Conservation (phyloP, 2,888 invertebrate genomes). For the Agrotis puta region DNA sequence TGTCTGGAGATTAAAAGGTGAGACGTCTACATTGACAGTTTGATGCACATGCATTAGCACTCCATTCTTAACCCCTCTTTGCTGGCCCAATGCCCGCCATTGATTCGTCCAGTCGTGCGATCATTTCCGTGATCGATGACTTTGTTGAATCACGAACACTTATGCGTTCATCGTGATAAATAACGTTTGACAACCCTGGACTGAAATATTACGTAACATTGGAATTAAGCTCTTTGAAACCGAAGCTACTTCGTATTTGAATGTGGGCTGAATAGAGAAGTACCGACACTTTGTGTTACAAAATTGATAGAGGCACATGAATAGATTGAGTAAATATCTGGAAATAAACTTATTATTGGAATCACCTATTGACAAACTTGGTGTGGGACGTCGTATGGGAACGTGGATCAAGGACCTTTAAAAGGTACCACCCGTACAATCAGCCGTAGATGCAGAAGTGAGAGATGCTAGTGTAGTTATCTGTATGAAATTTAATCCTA, state of each 20-base stretch:
- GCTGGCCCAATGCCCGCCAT: slow-evolving; percentile 41
- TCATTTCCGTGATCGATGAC: slow-evolving; percentile 70
- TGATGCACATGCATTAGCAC: background rate
- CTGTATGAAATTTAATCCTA: background rate
- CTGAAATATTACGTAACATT: slow-evolving; percentile 47
- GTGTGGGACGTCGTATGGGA: background rate
- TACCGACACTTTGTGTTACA: slow-evolving; percentile 14
- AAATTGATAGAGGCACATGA: slow-evolving; percentile 7
- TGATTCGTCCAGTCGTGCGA: slow-evolving; percentile 64
- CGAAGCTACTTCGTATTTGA: background rate
- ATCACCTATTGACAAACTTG: background rate
- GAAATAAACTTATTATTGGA: background rate
- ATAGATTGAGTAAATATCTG: background rate
- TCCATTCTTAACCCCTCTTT: slow-evolving; percentile 27
- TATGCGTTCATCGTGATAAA: slow-evolving; percentile 59
- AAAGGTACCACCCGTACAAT: background rate
- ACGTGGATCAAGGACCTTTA: background rate
- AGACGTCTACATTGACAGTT: background rate
- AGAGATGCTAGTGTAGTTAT: background rate
- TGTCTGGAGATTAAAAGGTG: background rate
- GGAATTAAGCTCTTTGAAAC: slow-evolving; percentile 17
- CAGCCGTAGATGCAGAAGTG: background rate
- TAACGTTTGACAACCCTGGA: slow-evolving; percentile 45
- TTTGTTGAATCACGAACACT: slow-evolving; percentile 64
- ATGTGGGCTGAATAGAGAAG: slow-evolving; percentile 9